These are phyloP conservation scores for Aspidapion aeneum DNA, from an alignment of 2,888 invertebrate species.

Conservation along the genomic window DNA sequence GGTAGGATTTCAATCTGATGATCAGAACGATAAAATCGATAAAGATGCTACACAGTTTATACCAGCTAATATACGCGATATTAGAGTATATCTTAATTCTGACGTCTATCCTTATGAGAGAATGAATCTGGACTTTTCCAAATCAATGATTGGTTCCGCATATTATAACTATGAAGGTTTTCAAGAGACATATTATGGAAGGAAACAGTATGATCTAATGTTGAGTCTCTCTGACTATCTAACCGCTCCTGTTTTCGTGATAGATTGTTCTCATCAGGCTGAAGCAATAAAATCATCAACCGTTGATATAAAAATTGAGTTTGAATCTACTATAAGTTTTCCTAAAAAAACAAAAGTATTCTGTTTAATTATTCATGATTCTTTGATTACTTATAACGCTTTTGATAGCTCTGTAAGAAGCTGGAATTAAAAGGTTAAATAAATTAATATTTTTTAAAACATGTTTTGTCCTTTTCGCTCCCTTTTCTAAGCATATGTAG, in stretches of 20 bases:
- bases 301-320: conserved; percentile 29
- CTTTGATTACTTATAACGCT: too few relatives aligned
- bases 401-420: too few relatives aligned
- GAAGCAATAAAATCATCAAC: conserved; percentile 16
- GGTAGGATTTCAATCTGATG: background rate
- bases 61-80: background rate
- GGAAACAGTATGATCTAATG: background rate
- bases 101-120: background rate
- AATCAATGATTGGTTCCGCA: background rate
- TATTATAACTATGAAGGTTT: conserved; percentile 1
- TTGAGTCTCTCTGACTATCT: background rate
- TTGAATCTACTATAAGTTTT: conserved; percentile 28
- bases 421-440: too few relatives aligned
- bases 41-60: background rate
- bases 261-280: conserved; percentile 33
- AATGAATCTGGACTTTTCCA: conserved; percentile 2
- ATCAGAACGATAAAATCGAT: background rate
- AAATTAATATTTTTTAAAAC: too few relatives aligned
- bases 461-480: too few relatives aligned
- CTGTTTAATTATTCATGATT: conserved; percentile 30
- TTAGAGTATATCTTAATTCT: background rate
- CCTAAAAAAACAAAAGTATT: conserved; percentile 31
- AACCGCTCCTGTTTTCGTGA: conserved; percentile 18
- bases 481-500: too few relatives aligned
- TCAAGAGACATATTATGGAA: background rate